phyloP scores from a whole-genome alignment of 1,140 invertebrate genomes.

The Tetragonula clypearis region DNA sequence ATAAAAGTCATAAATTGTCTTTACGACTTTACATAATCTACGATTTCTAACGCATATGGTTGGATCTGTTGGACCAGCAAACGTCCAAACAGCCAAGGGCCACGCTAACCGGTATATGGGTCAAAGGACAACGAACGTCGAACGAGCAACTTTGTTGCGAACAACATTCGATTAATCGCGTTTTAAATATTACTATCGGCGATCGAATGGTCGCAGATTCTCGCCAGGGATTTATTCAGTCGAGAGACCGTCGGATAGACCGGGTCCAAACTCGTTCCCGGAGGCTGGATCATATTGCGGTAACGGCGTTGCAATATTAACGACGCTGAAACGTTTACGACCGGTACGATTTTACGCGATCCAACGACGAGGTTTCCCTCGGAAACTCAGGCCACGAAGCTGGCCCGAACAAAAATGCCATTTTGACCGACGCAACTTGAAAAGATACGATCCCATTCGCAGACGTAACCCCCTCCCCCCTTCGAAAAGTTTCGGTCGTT shows the following conservation, averaged over 20 bases:
- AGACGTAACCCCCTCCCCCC: neutral
- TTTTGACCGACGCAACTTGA: neutral
- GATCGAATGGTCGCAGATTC: neutral
- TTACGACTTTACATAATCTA: neutral
- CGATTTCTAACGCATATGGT: neutral
- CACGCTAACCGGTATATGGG: neutral
- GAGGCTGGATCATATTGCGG: neutral
- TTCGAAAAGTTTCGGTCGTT: conserved; percentile 8
- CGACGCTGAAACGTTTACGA: neutral
- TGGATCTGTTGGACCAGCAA: neutral
- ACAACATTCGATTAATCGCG: neutral
- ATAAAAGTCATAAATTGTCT: too few relatives aligned
- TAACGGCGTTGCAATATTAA: neutral
- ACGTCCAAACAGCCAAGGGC: neutral
- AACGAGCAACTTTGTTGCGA: too few relatives aligned
- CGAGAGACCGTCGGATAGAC: neutral
- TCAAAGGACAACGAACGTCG: neutral
- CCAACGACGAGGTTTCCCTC: neutral
- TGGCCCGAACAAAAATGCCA: neutral
- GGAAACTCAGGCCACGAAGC: too few relatives aligned
- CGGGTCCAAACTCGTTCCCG: neutral
- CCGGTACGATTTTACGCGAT: neutral
- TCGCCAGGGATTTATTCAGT: neutral
- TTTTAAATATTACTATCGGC: conserved; percentile 5
- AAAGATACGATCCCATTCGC: conserved; percentile 15